These are phyloP conservation scores for Sinhomidia bicolor DNA, from an alignment of 2,888 invertebrate genomes.

Conservation along the genomic window DNA sequence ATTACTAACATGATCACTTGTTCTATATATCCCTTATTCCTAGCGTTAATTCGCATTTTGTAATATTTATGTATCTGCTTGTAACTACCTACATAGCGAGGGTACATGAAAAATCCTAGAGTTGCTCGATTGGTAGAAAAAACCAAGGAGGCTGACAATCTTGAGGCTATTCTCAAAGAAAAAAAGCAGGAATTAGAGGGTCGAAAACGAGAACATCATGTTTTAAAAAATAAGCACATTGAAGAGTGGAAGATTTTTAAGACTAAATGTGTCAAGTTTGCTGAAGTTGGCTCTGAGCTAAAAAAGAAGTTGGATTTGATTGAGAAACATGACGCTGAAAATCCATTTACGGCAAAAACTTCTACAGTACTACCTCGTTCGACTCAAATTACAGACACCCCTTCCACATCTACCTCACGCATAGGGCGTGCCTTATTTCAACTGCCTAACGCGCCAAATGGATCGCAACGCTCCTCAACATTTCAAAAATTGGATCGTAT, in stretches of 20 bases:
- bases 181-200: not conserved
- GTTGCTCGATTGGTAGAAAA: not conserved
- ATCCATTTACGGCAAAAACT: not conserved
- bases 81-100: not conserved
- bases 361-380: no score
- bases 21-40: not conserved
- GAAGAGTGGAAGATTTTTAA: not conserved
- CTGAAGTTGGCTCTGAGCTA: not conserved
- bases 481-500: slow-evolving; percentile 11
- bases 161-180: not conserved
- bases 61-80: not conserved
- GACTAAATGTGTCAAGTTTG: not conserved
- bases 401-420: not conserved
- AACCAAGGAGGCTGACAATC: not conserved
- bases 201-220: not conserved
- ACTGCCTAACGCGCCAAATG: not conserved
- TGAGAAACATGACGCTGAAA: not conserved
- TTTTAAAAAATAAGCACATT: not conserved
- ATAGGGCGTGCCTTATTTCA: no score
- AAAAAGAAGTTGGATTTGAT: not conserved
- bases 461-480: not conserved
- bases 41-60: not conserved
- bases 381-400: no score
- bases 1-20: not conserved
- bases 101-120: slow-evolving; percentile 4